These are phyloP conservation scores for Rotaria macrura DNA, from an alignment of 2,888 invertebrate genomes.

Conservation along the genomic window DNA sequence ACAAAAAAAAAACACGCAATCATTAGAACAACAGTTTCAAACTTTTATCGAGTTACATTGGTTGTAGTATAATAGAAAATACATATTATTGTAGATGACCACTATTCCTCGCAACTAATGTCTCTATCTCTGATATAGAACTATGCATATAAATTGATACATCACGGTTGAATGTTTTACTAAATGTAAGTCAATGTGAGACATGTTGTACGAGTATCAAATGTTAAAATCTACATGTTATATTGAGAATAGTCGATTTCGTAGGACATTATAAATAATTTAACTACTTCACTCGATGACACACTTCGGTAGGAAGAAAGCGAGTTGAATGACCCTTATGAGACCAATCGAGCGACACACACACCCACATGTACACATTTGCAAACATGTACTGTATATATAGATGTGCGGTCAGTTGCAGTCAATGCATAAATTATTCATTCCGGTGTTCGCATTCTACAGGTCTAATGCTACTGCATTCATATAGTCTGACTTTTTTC, in stretches of 20 bases:
- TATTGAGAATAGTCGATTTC: background rate
- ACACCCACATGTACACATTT: background rate
- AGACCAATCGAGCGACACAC: background rate
- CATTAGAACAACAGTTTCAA: too few relatives aligned
- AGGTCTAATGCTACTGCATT: background rate
- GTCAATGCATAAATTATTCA: slow-evolving; percentile 7
- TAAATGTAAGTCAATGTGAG: background rate
- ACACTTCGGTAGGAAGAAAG: background rate
- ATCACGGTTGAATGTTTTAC: background rate
- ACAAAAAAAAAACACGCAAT: too few relatives aligned
- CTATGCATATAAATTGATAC: background rate
- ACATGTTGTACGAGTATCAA: background rate
- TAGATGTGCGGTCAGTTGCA: background rate
- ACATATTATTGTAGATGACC: too few relatives aligned
- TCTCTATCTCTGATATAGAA: background rate
- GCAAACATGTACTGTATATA: background rate
- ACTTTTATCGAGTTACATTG: too few relatives aligned
- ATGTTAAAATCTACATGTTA: background rate
- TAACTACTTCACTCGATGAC: background rate
- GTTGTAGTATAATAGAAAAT: too few relatives aligned
- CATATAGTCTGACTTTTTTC: background rate
- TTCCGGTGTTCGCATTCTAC: background rate
- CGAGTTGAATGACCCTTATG: background rate
- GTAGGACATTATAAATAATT: background rate
- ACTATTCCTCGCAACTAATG: background rate